These are phyloP conservation scores for Melanotaenia pygmaea DNA, from an alignment of 2,797 vertebrate species.

Conservation along the genomic window DNA sequence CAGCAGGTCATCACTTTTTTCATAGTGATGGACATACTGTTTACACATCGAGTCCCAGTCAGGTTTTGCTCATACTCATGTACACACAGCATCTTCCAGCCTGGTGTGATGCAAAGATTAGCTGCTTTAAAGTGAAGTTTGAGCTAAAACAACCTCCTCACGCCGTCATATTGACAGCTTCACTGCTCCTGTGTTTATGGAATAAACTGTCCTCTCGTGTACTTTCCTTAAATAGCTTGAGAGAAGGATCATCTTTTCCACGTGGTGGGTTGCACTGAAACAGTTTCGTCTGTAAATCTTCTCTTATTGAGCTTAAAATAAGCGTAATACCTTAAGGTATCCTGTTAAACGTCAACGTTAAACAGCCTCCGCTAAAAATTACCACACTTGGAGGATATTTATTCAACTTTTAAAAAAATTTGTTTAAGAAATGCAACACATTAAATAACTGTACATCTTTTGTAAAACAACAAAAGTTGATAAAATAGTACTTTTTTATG, in stretches of 20 bases:
- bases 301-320: neutral
- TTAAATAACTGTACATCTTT: neutral
- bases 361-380: no score
- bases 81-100: neutral
- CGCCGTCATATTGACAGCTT: slow-evolving; percentile 25
- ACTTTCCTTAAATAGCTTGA: slow-evolving; percentile 6
- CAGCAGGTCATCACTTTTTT: neutral
- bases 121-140: slow-evolving; percentile 1
- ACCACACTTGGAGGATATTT: neutral
- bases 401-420: neutral
- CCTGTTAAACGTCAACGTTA: neutral
- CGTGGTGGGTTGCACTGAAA: neutral
- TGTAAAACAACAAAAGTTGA: neutral
- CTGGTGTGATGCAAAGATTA: neutral
- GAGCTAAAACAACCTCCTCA: neutral
- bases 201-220: neutral
- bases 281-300: neutral
- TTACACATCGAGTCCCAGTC: neutral
- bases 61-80: neutral
- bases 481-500: no score
- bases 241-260: neutral
- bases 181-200: neutral
- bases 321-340: neutral
- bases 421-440: neutral
- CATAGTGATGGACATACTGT: neutral